Evolutionary conservation across 2,888 invertebrate genomes (phyloP).

Genomic region (Synanthedon vespiformis): DNA sequence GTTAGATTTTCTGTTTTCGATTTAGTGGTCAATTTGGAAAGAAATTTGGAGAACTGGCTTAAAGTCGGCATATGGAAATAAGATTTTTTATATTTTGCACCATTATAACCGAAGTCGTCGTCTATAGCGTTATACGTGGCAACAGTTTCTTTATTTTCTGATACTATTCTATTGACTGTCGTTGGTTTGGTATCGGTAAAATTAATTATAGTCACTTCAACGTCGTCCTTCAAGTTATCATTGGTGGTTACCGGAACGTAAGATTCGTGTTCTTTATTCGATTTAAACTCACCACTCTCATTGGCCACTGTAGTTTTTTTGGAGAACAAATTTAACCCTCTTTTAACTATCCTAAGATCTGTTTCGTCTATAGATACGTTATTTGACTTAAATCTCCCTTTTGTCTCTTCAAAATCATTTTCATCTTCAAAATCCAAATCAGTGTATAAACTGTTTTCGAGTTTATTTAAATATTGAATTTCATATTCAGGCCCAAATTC

Average conservation of each 20-base stretch:
- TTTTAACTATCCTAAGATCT: not conserved
- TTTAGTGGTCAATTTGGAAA: too few relatives aligned
- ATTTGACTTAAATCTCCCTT: too few relatives aligned
- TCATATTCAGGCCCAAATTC: constrained; percentile 7
- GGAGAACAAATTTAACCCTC: not conserved
- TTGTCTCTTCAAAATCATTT: not conserved
- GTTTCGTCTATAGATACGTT: too few relatives aligned
- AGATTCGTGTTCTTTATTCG: not conserved
- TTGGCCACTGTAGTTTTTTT: not conserved
- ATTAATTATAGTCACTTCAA: constrained; percentile 21
- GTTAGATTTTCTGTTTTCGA: too few relatives aligned
- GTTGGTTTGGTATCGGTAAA: constrained; percentile 2
- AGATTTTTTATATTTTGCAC: too few relatives aligned
- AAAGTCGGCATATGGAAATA: too few relatives aligned
- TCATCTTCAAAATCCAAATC: constrained; percentile 1
- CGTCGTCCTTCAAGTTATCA: constrained; percentile 5
- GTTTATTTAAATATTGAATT: constrained; percentile 11
- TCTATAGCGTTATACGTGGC: too few relatives aligned
- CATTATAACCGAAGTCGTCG: too few relatives aligned
- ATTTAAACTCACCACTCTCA: not conserved
- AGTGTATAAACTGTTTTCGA: constrained; percentile 6
- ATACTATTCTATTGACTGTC: too few relatives aligned
- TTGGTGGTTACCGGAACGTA: not conserved
- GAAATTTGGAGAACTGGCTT: too few relatives aligned
- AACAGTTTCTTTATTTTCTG: too few relatives aligned